Conservation (phyloP, 2,113 vertebrate species). For the Mohoua ochrocephala region DNA sequence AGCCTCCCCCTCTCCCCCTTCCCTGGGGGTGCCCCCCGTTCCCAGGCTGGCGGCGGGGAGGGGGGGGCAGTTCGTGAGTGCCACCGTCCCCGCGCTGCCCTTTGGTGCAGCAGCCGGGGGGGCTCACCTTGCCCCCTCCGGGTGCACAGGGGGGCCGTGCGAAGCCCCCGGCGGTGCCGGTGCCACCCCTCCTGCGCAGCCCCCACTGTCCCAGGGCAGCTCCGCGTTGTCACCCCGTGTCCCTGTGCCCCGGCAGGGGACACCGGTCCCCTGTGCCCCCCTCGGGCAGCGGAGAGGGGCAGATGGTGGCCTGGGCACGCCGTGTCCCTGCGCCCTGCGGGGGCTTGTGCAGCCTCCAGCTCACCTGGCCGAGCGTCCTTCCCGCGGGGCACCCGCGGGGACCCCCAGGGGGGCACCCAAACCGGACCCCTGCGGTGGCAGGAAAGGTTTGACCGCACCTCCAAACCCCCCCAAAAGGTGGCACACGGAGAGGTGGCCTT, state of each 20-base stretch:
- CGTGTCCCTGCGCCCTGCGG: neutral
- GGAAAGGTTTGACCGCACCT: too few relatives aligned
- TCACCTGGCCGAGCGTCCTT: neutral
- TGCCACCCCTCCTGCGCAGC: neutral
- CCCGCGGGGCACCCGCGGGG: fast-evolving
- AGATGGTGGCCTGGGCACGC: neutral
- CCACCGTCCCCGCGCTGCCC: neutral
- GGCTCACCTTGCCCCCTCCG: neutral
- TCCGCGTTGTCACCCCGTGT: neutral
- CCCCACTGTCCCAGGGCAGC: neutral
- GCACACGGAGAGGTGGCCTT: neutral
- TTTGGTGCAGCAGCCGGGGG: neutral
- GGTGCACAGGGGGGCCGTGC: neutral
- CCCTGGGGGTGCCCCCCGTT: neutral
- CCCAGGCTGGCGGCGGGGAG: neutral
- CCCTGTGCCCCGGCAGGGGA: neutral
- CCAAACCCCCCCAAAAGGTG: neutral
- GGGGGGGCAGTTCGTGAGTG: neutral
- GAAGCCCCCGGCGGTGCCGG: neutral
- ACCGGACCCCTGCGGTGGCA: fast-evolving
- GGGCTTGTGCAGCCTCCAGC: neutral
- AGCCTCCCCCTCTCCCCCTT: too few relatives aligned
- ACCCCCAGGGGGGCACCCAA: neutral
- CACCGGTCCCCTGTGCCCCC: neutral
- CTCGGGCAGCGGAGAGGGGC: neutral